phyloP scores from a whole-genome alignment of 2,113 vertebrate genomes.

The Tenebrosternarchus preto region DNA sequence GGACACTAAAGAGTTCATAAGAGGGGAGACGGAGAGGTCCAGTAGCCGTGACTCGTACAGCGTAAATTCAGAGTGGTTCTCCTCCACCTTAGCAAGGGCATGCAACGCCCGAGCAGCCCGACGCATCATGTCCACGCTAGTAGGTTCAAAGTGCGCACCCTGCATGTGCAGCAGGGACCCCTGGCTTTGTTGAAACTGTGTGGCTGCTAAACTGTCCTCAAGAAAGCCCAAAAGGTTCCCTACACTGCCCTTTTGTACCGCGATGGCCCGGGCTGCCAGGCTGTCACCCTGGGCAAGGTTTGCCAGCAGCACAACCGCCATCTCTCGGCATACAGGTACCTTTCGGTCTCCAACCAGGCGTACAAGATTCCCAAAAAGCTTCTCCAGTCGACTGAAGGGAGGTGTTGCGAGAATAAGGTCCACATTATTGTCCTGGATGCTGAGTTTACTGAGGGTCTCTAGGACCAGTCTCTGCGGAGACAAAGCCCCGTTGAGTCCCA shows the following conservation, averaged over 20 bases:
- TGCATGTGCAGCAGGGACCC: constrained; percentile 92
- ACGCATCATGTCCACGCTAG: constrained; percentile 99
- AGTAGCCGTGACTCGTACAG: constrained; percentile 98
- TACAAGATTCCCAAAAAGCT: constrained; percentile 95
- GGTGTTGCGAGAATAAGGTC: constrained; percentile 98
- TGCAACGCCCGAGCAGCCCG: constrained; percentile 94
- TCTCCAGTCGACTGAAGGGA: constrained; percentile 93
- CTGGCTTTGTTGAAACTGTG: constrained; percentile 98
- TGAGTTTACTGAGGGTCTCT: constrained; percentile 98
- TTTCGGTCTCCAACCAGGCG: constrained; percentile 96
- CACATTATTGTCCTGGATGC: constrained; percentile 99
- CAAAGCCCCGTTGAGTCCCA: constrained; percentile 91
- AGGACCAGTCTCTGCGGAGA: constrained; percentile 99
- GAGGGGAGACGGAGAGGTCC: constrained; percentile 97
- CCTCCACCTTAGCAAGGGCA: constrained; percentile 96
- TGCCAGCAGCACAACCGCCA: constrained; percentile 97
- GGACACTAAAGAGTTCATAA: constrained; percentile 99
- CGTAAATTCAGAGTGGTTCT: constrained; percentile 99
- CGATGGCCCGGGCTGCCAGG: constrained; percentile 93
- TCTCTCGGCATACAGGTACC: constrained; percentile 97
- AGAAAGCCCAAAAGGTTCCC: constrained; percentile 95
- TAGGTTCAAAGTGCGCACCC: constrained; percentile 94
- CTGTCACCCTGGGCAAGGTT: constrained; percentile 98
- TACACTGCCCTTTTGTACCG: constrained; percentile 96
- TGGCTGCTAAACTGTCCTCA: constrained; percentile 97